phyloP scores from a whole-genome alignment of 2,113 vertebrate species.

The Gracilinanus agilis region DNA sequence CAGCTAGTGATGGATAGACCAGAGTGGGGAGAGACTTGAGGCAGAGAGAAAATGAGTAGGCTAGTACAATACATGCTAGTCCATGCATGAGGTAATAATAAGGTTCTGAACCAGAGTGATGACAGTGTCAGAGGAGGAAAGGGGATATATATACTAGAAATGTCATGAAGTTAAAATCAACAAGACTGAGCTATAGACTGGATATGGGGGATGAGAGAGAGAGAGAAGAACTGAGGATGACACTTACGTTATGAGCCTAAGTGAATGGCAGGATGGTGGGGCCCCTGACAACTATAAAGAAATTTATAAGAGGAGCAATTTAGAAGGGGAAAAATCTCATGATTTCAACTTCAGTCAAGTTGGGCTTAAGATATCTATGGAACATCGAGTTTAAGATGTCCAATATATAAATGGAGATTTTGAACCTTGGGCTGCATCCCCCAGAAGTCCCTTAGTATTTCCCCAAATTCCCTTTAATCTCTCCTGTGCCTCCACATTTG shows the following conservation, averaged over 20 bases:
- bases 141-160: not conserved
- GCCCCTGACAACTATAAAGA: not conserved
- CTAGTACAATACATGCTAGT: not conserved
- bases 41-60: not conserved
- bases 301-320: not conserved
- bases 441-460: too few relatives aligned
- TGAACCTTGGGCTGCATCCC: too few relatives aligned
- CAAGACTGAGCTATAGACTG: not conserved
- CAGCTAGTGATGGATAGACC: not conserved
- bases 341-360: not conserved
- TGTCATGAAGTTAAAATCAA: not conserved
- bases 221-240: not conserved
- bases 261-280: not conserved
- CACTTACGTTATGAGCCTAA: not conserved
- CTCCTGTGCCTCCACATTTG: too few relatives aligned
- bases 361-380: not conserved
- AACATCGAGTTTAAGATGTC: not conserved
- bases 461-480: too few relatives aligned
- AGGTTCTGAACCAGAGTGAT: not conserved
- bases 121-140: not conserved
- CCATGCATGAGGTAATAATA: not conserved
- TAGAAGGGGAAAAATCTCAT: not conserved
- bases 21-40: not conserved
- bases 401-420: too few relatives aligned
- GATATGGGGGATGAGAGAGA: not conserved